A percentile compares a stretch with the other conserved stretches of the same genome.
Conservation (phyloP, 2,113 vertebrate species). For the Arenaria interpres region DNA sequence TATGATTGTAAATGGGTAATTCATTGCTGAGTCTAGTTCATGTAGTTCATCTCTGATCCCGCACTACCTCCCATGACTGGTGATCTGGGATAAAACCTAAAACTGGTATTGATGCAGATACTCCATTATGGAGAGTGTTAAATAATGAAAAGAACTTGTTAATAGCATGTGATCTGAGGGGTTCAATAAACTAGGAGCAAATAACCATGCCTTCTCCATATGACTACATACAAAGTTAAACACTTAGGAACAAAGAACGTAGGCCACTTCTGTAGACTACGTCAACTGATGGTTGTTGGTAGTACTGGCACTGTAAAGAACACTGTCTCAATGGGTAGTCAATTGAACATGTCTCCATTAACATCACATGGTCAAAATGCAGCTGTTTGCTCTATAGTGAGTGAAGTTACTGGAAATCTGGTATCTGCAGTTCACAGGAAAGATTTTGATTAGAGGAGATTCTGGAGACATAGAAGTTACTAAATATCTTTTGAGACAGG, state of each 20-base stretch:
- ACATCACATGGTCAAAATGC: background rate
- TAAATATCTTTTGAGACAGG: background rate
- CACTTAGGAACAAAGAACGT: background rate
- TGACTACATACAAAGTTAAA: background rate
- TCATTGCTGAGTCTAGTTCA: background rate
- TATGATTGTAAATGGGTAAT: background rate
- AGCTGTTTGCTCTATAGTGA: background rate
- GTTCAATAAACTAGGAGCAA: background rate
- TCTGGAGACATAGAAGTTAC: background rate
- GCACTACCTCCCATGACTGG: background rate
- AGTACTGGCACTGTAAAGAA: background rate
- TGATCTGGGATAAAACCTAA: background rate
- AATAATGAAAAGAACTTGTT: background rate
- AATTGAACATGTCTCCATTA: accelerated
- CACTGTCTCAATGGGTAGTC: background rate
- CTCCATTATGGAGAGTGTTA: background rate
- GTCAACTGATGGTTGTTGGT: accelerated
- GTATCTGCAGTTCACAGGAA: background rate
- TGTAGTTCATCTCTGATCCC: background rate
- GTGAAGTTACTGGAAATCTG: background rate
- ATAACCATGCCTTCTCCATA: background rate
- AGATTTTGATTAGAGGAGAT: background rate
- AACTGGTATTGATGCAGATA: background rate
- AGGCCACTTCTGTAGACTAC: background rate
- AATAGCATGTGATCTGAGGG: background rate